A percentile compares a stretch with the other conserved stretches of the same genome.
Conservation (phyloP, 2,888 invertebrate genomes). For the Ptychoptera contaminata region DNA sequence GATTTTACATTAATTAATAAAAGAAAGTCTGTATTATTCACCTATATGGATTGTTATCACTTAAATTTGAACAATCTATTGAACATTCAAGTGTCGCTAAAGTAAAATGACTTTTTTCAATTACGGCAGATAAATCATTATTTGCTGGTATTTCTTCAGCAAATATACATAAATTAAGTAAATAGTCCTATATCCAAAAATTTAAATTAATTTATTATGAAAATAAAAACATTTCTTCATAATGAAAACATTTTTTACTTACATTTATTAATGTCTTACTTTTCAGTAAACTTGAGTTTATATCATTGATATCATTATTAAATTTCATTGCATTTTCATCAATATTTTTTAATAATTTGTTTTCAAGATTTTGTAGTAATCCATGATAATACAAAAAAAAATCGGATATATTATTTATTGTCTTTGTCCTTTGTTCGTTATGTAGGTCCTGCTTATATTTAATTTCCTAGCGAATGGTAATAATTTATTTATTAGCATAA, state of each 20-base stretch:
- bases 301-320: neutral
- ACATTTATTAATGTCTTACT: conserved; percentile 18
- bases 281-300: conserved; percentile 13
- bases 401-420: conserved; percentile 18
- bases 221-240: no score
- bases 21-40: conserved; percentile 4
- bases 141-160: neutral
- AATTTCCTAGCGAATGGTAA: no score
- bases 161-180: conserved; percentile 13
- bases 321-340: conserved; percentile 9
- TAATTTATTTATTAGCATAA: no score
- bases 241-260: conserved; percentile 8
- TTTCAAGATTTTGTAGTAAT: conserved; percentile 21
- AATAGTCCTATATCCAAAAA: conserved; percentile 13
- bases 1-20: no score
- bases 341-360: conserved; percentile 16
- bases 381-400: conserved; percentile 22
- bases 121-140: conserved; percentile 1
- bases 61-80: conserved; percentile 5
- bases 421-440: conserved; percentile 17
- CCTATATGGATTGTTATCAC: conserved; percentile 8
- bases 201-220: no score
- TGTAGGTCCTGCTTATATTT: conserved; percentile 18
- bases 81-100: conserved; percentile 7
- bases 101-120: conserved; percentile 6